These are phyloP conservation scores for Gymnoscopelus braueri DNA, from an alignment of 2,797 vertebrate species.

Conservation along the genomic window DNA sequence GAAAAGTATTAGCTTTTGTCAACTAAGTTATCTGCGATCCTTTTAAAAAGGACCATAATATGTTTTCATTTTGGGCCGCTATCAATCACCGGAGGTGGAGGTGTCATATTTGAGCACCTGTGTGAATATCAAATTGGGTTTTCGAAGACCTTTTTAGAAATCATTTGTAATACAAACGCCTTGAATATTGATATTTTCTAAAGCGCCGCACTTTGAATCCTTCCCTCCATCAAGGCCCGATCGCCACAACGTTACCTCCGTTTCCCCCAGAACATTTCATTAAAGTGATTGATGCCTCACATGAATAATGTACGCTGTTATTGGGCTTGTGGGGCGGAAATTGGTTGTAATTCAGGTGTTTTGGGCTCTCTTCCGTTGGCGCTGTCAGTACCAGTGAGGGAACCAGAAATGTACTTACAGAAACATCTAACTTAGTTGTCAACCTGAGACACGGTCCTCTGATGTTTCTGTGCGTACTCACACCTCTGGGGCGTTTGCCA, in stretches of 20 bases:
- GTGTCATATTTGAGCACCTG: background rate
- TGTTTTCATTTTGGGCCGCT: slow-evolving; percentile 30
- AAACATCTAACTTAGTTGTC: slow-evolving; percentile 42
- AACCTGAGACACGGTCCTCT: slow-evolving; percentile 44
- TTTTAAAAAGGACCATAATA: slow-evolving; percentile 21
- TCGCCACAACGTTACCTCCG: slow-evolving; percentile 36
- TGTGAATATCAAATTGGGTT: slow-evolving; percentile 14
- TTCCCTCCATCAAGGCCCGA: slow-evolving; percentile 39
- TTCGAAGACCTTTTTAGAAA: slow-evolving; percentile 36
- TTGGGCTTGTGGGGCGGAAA: slow-evolving; percentile 47
- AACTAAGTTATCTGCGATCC: slow-evolving; percentile 16
- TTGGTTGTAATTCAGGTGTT: slow-evolving; percentile 45
- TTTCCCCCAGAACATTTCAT: slow-evolving; percentile 55
- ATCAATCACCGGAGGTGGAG: slow-evolving; percentile 48
- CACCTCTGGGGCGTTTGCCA: slow-evolving; percentile 54
- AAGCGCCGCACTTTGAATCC: slow-evolving; percentile 43
- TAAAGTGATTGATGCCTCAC: slow-evolving; percentile 62
- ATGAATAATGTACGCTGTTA: slow-evolving; percentile 72
- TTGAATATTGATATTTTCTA: slow-evolving; percentile 9
- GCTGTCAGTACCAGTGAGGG: slow-evolving; percentile 50
- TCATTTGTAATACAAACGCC: slow-evolving; percentile 28
- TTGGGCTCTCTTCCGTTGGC: slow-evolving; percentile 34
- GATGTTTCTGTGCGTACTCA: slow-evolving; percentile 57
- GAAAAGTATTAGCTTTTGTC: slow-evolving; percentile 35
- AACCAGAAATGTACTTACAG: slow-evolving; percentile 53